These are phyloP conservation scores for Iguana delicatissima DNA, from an alignment of 2,797 vertebrate species.

Conservation along the genomic window DNA sequence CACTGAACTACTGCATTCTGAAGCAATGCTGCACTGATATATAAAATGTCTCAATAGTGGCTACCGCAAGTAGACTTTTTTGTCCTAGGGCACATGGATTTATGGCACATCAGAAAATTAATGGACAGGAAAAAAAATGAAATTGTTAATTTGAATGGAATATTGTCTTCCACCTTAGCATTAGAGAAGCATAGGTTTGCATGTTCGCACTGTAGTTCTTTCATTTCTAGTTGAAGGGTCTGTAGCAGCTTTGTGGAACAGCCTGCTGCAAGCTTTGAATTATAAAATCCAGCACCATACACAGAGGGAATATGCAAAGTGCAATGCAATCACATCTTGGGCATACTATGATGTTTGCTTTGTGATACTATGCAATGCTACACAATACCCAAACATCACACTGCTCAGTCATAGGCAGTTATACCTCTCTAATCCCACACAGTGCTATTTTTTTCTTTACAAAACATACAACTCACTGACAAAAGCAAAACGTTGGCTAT, in stretches of 20 bases:
- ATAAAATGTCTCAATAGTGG: background rate
- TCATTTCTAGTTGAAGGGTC: slow-evolving; percentile 22
- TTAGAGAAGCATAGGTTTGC: background rate
- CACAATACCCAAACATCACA: rapidly evolving
- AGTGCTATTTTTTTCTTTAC: background rate
- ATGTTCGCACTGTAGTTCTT: background rate
- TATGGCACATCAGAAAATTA: background rate
- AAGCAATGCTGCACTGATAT: background rate
- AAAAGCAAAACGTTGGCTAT: slow-evolving; percentile 11
- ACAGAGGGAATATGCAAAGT: slow-evolving; percentile 68
- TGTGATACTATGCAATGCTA: background rate
- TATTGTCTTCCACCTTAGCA: background rate
- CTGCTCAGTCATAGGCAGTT: rapidly evolving
- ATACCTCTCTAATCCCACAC: background rate
- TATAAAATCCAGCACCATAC: slow-evolving; percentile 61
- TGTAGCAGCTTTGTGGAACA: slow-evolving; percentile 26
- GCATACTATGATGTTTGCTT: slow-evolving; percentile 30
- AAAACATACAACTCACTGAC: slow-evolving; percentile 1
- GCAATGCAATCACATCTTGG: slow-evolving; percentile 48
- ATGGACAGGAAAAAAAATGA: background rate
- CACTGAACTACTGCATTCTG: background rate
- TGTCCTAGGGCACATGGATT: background rate
- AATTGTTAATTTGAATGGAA: background rate
- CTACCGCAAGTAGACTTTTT: background rate
- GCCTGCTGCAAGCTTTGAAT: slow-evolving; percentile 66